Percentiles rank a stretch among this genome's conserved stretches.
phyloP scores from a whole-genome alignment of 2,797 vertebrate genomes.

The Cichlasoma orientale region DNA sequence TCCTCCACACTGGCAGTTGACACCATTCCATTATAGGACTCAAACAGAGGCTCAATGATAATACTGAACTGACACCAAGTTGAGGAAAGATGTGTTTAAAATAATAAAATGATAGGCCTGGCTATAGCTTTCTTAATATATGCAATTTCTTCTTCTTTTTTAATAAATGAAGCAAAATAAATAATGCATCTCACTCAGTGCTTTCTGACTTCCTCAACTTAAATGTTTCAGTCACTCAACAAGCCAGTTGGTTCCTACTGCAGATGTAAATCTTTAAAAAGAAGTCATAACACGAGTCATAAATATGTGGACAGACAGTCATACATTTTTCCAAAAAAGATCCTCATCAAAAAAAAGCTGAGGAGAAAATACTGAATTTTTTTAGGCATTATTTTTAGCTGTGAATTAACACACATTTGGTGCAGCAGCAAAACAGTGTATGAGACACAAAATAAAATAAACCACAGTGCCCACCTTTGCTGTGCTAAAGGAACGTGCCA shows the following conservation, averaged over 20 bases:
- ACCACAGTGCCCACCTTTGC: background rate
- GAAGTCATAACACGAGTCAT: background rate
- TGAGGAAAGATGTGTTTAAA: slow-evolving; percentile 74
- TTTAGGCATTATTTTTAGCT: too few species aligned
- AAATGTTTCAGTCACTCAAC: background rate
- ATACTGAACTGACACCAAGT: slow-evolving; percentile 89
- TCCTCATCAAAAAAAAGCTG: too few species aligned
- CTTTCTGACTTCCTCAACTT: background rate
- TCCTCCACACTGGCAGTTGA: slow-evolving; percentile 92
- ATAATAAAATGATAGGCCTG: background rate
- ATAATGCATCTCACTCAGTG: background rate
- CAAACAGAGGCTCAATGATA: slow-evolving; percentile 94
- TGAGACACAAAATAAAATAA: background rate
- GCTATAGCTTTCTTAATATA: background rate
- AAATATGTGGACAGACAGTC: background rate
- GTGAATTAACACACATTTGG: too few species aligned
- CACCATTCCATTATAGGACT: slow-evolving; percentile 96
- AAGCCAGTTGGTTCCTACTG: too few species aligned
- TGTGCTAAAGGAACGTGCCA: background rate
- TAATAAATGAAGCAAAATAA: background rate
- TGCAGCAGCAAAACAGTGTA: too few species aligned
- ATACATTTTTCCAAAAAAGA: too few species aligned
- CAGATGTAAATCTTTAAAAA: background rate
- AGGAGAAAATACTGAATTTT: too few species aligned
- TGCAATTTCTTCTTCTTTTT: background rate